Conservation (phyloP, 2,888 invertebrate species). For the Gastrophysa polygoni region DNA sequence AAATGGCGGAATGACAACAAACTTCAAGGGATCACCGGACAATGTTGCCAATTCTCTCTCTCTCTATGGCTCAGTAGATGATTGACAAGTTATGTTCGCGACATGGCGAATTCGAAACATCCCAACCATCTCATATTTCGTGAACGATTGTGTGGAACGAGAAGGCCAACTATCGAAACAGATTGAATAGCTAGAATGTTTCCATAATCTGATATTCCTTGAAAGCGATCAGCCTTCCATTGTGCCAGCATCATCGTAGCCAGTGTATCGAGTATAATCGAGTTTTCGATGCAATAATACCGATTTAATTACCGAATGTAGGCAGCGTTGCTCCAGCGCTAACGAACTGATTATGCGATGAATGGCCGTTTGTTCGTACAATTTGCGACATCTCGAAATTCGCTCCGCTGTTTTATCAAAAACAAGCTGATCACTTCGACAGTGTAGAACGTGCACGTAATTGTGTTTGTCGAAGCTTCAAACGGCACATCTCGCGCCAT, state of each 20-base stretch:
- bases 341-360: constrained; percentile 14
- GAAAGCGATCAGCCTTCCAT: constrained; percentile 5
- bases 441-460: not conserved
- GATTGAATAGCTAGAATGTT: too few species aligned
- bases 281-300: constrained; percentile 4
- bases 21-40: too few species aligned
- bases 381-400: constrained; percentile 7
- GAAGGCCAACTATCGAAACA: too few species aligned
- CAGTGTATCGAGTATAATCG: not conserved
- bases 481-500: not conserved
- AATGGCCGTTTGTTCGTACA: constrained; percentile 8
- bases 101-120: too few species aligned
- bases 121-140: too few species aligned
- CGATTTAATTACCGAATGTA: constrained; percentile 10
- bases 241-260: not conserved
- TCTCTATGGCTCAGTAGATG: too few species aligned
- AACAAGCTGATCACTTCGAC: not conserved
- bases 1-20: too few species aligned
- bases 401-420: not conserved
- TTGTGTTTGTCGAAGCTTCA: not conserved
- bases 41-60: too few species aligned
- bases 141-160: too few species aligned
- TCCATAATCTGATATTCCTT: not conserved
- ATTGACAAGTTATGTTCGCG: too few species aligned
- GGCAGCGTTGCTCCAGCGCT: constrained; percentile 6